phyloP scores from a whole-genome alignment of 2,888 invertebrate species.

The Himalopsyche japonica region DNA sequence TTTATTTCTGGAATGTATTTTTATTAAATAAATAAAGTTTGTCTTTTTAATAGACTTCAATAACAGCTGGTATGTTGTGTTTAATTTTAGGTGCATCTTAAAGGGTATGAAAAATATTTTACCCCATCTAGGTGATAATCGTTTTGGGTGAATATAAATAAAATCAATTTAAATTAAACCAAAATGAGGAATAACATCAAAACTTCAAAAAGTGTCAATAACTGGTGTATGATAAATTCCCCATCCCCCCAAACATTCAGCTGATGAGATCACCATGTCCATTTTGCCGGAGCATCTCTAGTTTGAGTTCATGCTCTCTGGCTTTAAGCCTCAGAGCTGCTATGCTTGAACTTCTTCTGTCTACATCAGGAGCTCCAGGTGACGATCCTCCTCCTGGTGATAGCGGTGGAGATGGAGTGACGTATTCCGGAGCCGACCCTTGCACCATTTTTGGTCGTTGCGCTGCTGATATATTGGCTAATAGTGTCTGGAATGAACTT shows the following conservation, averaged over 20 bases:
- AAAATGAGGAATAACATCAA: not conserved
- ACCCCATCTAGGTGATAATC: not conserved
- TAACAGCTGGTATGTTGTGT: no score
- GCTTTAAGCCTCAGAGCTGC: slow-evolving; percentile 86
- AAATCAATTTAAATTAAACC: not conserved
- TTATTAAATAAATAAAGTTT: no score
- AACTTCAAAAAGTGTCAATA: not conserved
- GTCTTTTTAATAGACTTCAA: no score
- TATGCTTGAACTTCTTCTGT: slow-evolving; percentile 84
- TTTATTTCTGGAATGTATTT: no score
- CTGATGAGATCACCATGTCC: slow-evolving; percentile 77
- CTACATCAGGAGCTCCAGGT: slow-evolving; percentile 71
- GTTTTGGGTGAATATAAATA: not conserved
- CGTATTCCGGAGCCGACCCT: slow-evolving; percentile 41
- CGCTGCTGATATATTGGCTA: slow-evolving; percentile 76
- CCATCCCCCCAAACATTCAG: slow-evolving; percentile 54
- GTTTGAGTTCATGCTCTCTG: slow-evolving; percentile 83
- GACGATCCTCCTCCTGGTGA: slow-evolving; percentile 60
- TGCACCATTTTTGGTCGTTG: slow-evolving; percentile 57
- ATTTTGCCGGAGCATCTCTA: slow-evolving; percentile 81
- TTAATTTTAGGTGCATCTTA: no score
- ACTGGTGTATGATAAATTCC: not conserved
- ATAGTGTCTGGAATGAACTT: slow-evolving; percentile 81
- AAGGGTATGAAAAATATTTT: no score
- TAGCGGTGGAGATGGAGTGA: slow-evolving; percentile 59